Evolutionary conservation across 2,797 vertebrate species (phyloP), one percentile per base, ranked within the genome.

Genomic region (Gadopsis marmoratus): DNA sequence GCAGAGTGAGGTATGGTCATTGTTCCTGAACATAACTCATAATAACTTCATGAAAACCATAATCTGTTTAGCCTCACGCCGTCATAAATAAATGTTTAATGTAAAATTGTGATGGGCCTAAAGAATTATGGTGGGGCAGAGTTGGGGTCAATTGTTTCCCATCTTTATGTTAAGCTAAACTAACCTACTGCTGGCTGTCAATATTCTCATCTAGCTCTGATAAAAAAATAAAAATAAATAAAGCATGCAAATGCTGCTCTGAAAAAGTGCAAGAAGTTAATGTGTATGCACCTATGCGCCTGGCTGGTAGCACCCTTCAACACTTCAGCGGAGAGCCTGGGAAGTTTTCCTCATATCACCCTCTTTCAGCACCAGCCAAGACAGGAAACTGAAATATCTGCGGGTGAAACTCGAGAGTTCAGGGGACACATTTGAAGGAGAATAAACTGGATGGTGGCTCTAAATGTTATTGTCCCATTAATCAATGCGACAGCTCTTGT

Each of bases 381-480:
- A 65, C 41, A 79, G 55, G 47, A 71, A 81, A 71, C 68, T 77
- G 54, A 81, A 85, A 79, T 70, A 82, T 84, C 59, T 74, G 64
- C 2, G 11, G 64, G 82, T 77, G 71, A 82, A 82, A 78, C 19
- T 4, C 19, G 11, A 67, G 63, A 76, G 77, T 86, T 91, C 80
- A 78, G 62, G 45, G 83, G 71, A 86, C 74, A 79, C 58, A 80
- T 86, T 64, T 85, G 84, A 88, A 53, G 45, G 61, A 66, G 67
- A 86, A 78, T 77, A 81, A 88, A 87, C 81, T 74, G 67, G 82
- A 87, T 71, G 67, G 60, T 73, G 74, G 80, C 83, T 78, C 55
- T 87, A 90, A 87, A 85, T 75, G 81, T 90, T 91, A 93, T 89
- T 91, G 86, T 87, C 61, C 69, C 82, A 90, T 93, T 90, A 89